Percentiles rank a stretch among this genome's conserved stretches.
Conservation (phyloP, 2,888 invertebrate species). For the Phasia obesa region DNA sequence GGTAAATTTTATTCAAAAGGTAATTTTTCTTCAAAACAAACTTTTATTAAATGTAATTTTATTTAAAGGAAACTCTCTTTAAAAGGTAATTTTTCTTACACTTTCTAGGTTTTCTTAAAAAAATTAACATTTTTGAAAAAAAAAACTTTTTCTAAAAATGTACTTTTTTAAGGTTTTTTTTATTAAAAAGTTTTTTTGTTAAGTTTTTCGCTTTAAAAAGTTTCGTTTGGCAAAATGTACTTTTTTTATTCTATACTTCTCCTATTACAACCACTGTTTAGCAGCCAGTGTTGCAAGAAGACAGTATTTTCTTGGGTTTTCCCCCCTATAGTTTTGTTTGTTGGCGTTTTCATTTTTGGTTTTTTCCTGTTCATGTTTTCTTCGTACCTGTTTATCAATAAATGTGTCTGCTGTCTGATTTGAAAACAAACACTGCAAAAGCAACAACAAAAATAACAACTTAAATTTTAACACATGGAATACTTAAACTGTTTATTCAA, state of each 20-base stretch:
- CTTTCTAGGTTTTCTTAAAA: too few relatives aligned
- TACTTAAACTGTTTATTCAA: conserved; percentile 43
- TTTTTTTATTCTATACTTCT: background rate
- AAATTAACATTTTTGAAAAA: too few relatives aligned
- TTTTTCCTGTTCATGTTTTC: conserved; percentile 53
- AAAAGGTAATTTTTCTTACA: too few relatives aligned
- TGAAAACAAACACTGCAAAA: conserved; percentile 28
- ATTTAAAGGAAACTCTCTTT: too few relatives aligned
- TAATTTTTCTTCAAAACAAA: too few relatives aligned
- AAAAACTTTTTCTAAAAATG: too few relatives aligned
- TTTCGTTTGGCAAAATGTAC: too few relatives aligned
- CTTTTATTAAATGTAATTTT: too few relatives aligned
- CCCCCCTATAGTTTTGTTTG: background rate
- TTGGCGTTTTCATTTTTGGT: conserved; percentile 31
- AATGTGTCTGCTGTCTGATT: conserved; percentile 57
- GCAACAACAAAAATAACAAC: background rate
- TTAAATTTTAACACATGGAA: conserved; percentile 35
- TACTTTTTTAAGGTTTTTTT: too few relatives aligned
- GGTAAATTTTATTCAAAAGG: too few relatives aligned
- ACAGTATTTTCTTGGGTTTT: conserved; percentile 9
- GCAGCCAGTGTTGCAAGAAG: background rate
- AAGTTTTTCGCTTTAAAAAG: too few relatives aligned
- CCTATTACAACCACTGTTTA: background rate
- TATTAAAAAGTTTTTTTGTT: too few relatives aligned
- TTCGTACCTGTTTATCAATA: conserved; percentile 58